Evolutionary conservation across 2,888 invertebrate genomes (phyloP), one percentile per base, ranked within the genome.

Genomic region (Coenonympha glycerion): DNA sequence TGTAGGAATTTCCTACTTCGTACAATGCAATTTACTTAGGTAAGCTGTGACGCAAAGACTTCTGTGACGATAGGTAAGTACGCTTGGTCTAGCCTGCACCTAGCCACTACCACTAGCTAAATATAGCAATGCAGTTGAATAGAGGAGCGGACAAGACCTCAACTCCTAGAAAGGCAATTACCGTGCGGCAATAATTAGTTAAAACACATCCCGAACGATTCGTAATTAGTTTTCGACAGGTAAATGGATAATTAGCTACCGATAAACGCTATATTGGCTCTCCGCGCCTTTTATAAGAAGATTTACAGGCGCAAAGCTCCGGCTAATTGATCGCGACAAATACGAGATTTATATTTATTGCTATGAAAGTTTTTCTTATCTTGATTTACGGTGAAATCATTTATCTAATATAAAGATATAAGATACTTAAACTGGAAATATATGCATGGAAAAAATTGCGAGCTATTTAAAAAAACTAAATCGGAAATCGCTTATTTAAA

Each of bases 221-320:
- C 39, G 15, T 24, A 39, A 39, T 39, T 22, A 39, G 22, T 39
- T 39, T 39, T 39, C 39, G 15, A 39, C 9, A 39, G 39, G 24
- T 39, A 16, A 24, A 22, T 39, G 15, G 39, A 39, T 39, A 39
- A 39, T 39, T 39, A 39, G 39, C 24, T 39, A 39, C 24, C 39
- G 39, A 39, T 39, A 24, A 39, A 39, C 24, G 39, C 21, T 15
- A 8, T 22, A 39, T 24, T 39, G 24, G 24, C 15, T 39, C 24
- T 24, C 24, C 22, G 16, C 39, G 39, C 39, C 39, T 39, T 39
- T 24, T 39, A 24, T 5, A 39, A 39, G 15, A 15, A 24, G 39
- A 39, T 39, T 39, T 24, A 39, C 39, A 24, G 13, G 9, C 24
- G 15, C 3, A 22, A 39, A 15, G 36, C 24, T 1, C 22, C 15